These are phyloP conservation scores for Agrypnus murinus DNA, from an alignment of 2,888 invertebrate species.

Conservation along the genomic window DNA sequence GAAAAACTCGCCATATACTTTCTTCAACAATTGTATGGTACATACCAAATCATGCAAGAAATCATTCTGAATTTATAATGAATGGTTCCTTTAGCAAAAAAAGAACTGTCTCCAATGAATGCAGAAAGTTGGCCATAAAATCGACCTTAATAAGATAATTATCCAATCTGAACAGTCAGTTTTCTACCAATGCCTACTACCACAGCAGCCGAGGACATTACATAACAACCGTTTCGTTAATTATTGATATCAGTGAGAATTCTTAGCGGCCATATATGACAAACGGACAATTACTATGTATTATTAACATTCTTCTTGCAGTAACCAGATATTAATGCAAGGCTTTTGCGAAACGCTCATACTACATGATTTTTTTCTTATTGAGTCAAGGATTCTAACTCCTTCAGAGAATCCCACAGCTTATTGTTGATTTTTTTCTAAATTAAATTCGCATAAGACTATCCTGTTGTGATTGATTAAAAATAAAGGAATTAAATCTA, in stretches of 20 bases:
- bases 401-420: conserved; percentile 9
- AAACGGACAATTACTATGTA: conserved; percentile 5
- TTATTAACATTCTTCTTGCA: conserved; percentile 11
- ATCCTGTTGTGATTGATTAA: too few relatives aligned
- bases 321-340: conserved; percentile 1
- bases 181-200: conserved; percentile 3
- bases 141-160: conserved; percentile 18
- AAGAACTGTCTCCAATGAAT: conserved; percentile 2
- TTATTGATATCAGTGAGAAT: conserved; percentile 18
- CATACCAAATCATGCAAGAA: too few relatives aligned
- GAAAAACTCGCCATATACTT: too few relatives aligned
- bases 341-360: conserved; percentile 21
- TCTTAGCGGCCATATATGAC: background rate
- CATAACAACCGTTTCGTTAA: conserved; percentile 14
- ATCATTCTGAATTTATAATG: too few relatives aligned
- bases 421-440: background rate
- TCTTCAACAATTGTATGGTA: too few relatives aligned
- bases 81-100: too few relatives aligned
- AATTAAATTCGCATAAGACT: background rate
- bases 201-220: background rate
- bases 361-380: conserved; percentile 13
- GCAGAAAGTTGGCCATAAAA: background rate
- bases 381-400: conserved; percentile 13
- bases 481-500: background rate
- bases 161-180: conserved; percentile 14